Base-by-base conservation (phyloP, 2,113 vertebrate species). In the Nannobrachium achirus region DNA sequence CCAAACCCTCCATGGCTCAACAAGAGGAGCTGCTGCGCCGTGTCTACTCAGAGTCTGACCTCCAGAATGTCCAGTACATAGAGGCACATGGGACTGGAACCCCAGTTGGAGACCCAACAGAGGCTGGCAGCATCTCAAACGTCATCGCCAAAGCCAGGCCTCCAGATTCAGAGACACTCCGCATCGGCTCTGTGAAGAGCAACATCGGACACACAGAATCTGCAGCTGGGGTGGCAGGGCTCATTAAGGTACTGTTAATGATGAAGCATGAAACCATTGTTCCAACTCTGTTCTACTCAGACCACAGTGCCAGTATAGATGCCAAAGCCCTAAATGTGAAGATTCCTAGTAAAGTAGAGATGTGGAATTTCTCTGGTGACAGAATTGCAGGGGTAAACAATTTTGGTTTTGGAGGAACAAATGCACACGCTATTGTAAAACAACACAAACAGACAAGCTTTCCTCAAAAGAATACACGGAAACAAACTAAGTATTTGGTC, bases 401-500 rank as follows among this genome's bases (percentile, higher is more conserved):
- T 80, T 96, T 96, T 92, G 94, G 94, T 1, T 95, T 95, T 91
- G 95, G 93, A 33, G 94, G 94, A 63, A 95, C 94, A 56, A 96
- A 96, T 75, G 93, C 92, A 55, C 95, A 96, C 0, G 62, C 83
- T 13, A 85, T 95, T 69, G 89, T 96, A 16, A 94, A 86, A 78
- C 89, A 95, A 69, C 59, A 92, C 52, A 92, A 84, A 33, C 89
- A 92, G 71, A 4, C 69, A 10, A 10, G 18, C 10, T 10, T 19
- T 44, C 16, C 68, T 39, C 58, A 67, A 56, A 57, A 61, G 33
- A 69, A 4, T 6, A 14, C 66, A 49, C 74, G 66, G 42, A 91
- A 78, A 66, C 76, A 85, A 4, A 48, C 79, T 11, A 92, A 92
- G 64, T 89, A 89, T 78, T 90, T 96, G 85, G 72, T 95, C 18